Base-by-base conservation (phyloP, 1,140 invertebrate species). In the Diabrotica virgifera region DNA sequence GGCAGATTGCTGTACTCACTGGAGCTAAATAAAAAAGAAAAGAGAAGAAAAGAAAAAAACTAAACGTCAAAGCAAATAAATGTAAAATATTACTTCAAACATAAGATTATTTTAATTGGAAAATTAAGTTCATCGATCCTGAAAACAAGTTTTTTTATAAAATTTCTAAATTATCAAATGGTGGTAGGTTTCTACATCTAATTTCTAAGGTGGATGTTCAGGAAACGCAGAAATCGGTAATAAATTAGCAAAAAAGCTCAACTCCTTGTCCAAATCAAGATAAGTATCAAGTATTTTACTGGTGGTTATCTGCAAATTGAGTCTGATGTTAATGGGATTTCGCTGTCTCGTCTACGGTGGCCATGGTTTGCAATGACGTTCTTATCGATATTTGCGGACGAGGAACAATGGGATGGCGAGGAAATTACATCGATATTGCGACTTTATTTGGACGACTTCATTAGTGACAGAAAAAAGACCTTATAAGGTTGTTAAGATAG, bases 191-290 rank as follows among this genome's bases (percentile, higher is more conserved):
- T n/a, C n/a, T n/a, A n/a, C n/a, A n/a, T n/a, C 24, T 24, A 24
- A 24, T 24, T 24, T 24, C 24, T 24, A 46, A 46, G n/a, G 40
- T 46, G 40, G 6, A 46, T 46, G 40, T 10, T 46, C 3, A 46
- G 40, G 40, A 46, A 46, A 46, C 40, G n/a, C 4, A 46, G n/a
- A 3, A 46, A n/a, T 10, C n/a, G 5, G 40, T 5, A 46, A 10
- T 46, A 46, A 46, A 46, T 46, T 46, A 46, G n/a, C 40, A 46
- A n/a, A 46, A 46, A 46, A 46, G 40, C 40, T 46, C 40, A 46
- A 46, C 8, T 46, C 40, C 3, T 10, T 46, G 40, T 46, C 8
- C 40, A n/a, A 46, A 10, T 46, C 8, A 46, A 8, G 5, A 46
- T 46, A 46, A 46, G n/a, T 46, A 46, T 46, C 40, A 46, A 46